A percentile compares a stretch with the other conserved stretches of the same genome.
Conservation (phyloP, 1,140 invertebrate species). For the Idris sp. region DNA sequence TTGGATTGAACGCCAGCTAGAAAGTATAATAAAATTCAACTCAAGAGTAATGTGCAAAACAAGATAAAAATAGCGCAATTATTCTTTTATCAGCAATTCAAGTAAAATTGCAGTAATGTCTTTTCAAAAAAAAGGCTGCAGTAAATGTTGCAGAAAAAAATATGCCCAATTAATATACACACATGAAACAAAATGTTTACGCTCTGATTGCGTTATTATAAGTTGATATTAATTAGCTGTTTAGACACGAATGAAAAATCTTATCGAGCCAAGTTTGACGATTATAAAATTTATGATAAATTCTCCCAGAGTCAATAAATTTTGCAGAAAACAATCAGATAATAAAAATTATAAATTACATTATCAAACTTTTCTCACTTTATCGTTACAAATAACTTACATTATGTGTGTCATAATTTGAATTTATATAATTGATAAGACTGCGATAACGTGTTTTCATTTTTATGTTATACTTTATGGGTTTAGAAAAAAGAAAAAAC, state of each 20-base stretch:
- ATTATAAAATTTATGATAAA: not conserved
- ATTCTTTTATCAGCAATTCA: no score
- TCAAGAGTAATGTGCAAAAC: no score
- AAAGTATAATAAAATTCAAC: no score
- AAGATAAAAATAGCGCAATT: no score
- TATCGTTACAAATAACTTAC: not conserved
- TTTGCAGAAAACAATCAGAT: no score
- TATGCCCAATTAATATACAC: constrained; percentile 24
- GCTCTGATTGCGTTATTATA: constrained; percentile 21
- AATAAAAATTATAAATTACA: no score
- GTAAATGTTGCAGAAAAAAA: no score
- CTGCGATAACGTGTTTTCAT: constrained; percentile 11
- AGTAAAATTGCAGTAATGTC: no score
- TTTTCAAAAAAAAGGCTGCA: constrained; percentile 3
- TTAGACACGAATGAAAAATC: not conserved
- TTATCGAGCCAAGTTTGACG: not conserved
- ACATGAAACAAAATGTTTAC: constrained; percentile 11
- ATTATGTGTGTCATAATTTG: constrained; percentile 7
- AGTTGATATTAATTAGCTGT: constrained; percentile 37
- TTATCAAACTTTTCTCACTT: no score
- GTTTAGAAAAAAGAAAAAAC: constrained; percentile 26
- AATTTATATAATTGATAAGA: constrained; percentile 12
- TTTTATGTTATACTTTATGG: constrained; percentile 10
- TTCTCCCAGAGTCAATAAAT: not conserved
- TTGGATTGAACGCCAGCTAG: no score